These are phyloP conservation scores for Mesaphorura yosii DNA, from an alignment of 1,140 invertebrate genomes.

Conservation along the genomic window DNA sequence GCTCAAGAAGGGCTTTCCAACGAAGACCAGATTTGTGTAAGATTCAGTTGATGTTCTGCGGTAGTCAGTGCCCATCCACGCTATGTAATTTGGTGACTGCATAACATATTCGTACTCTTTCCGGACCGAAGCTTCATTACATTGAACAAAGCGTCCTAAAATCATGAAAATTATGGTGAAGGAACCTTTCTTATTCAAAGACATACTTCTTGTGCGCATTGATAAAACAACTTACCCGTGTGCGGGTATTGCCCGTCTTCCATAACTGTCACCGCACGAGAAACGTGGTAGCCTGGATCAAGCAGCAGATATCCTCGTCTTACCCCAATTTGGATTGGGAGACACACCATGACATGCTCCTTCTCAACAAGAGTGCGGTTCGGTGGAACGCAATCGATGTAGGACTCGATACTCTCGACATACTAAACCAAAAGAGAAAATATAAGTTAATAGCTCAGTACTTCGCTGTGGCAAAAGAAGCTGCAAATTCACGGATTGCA, in stretches of 20 bases:
- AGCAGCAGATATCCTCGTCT: slow-evolving; percentile 62
- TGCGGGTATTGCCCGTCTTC: slow-evolving; percentile 68
- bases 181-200: too few relatives aligned
- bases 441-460: slow-evolving; percentile 1
- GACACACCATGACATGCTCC: slow-evolving; percentile 74
- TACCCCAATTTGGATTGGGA: slow-evolving; percentile 54
- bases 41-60: slow-evolving; percentile 22
- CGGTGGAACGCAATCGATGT: slow-evolving; percentile 32
- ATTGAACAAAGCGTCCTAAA: slow-evolving; percentile 67
- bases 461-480: background rate
- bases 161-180: slow-evolving; percentile 2
- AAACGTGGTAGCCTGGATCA: slow-evolving; percentile 82
- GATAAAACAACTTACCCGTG: slow-evolving; percentile 45
- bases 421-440: slow-evolving; percentile 17
- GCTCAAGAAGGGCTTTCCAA: slow-evolving; percentile 62
- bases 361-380: slow-evolving; percentile 48
- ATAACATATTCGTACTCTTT: slow-evolving; percentile 72
- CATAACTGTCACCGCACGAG: slow-evolving; percentile 74
- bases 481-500: slow-evolving; percentile 5
- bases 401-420: slow-evolving; percentile 38
- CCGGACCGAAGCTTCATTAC: slow-evolving; percentile 53
- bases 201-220: background rate
- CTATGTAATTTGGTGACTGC: slow-evolving; percentile 54
- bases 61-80: slow-evolving; percentile 56
- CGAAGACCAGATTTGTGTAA: slow-evolving; percentile 55